Evolutionary conservation across 2,797 vertebrate species (phyloP).

Genomic region (Sebastes vulpes): DNA sequence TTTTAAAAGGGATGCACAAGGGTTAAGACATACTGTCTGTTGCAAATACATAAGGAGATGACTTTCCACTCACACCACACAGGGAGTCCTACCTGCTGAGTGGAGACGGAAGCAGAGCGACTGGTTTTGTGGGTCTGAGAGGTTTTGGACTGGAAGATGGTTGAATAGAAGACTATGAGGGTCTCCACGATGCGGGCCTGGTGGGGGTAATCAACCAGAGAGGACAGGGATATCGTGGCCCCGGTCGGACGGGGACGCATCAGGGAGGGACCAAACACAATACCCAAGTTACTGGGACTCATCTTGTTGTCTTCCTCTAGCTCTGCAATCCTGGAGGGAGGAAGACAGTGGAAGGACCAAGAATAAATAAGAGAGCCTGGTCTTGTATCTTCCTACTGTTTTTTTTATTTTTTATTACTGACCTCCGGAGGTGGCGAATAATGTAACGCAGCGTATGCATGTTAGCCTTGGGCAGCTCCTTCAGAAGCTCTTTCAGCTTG

Average conservation of each 20-base stretch:
- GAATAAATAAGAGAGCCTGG: not conserved
- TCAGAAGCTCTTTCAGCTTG: constrained; percentile 88
- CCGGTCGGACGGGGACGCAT: constrained; percentile 95
- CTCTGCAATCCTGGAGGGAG: constrained; percentile 89
- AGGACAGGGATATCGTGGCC: constrained; percentile 95
- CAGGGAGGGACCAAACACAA: constrained; percentile 95
- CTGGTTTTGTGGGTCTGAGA: constrained; percentile 36
- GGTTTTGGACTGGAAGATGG: constrained; percentile 87
- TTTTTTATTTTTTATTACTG: constrained; percentile 17
- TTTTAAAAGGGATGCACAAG: too few relatives aligned
- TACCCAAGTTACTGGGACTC: constrained; percentile 95
- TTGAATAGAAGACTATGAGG: constrained; percentile 91
- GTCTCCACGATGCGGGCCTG: constrained; percentile 95
- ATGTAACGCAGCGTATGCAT: constrained; percentile 90
- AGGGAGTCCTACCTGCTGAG: constrained; percentile 63
- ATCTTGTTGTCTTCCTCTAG: constrained; percentile 96
- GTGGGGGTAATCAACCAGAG: constrained; percentile 97
- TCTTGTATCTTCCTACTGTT: not conserved
- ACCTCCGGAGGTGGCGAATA: constrained; percentile 92
- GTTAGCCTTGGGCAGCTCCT: constrained; percentile 89
- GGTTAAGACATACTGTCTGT: not conserved
- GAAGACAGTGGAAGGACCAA: not conserved
- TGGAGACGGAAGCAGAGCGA: constrained; percentile 41
- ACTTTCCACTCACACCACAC: not conserved
- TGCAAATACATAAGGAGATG: not conserved